phyloP scores from a whole-genome alignment of 1,140 invertebrate species.

The Temnothorax curvispinosus region DNA sequence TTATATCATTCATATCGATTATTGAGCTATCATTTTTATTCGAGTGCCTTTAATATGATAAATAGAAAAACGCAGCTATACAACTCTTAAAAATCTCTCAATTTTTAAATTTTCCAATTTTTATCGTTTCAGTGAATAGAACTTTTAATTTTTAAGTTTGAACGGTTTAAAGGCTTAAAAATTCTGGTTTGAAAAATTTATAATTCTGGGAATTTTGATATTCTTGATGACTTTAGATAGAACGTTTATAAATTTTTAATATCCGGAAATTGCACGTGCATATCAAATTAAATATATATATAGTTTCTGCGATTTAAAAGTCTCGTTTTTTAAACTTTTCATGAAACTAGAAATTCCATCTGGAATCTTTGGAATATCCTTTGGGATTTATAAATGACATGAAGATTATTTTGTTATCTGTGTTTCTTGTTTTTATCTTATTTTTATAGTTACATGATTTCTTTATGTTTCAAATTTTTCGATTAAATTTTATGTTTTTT shows the following conservation, averaged over 20 bases:
- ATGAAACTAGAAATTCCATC: slow-evolving; percentile 1
- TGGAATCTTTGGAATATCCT: background rate
- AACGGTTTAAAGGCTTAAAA: background rate
- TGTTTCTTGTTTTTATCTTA: background rate
- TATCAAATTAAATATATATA: slow-evolving; percentile 2
- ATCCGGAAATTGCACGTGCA: background rate
- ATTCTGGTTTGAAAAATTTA: background rate
- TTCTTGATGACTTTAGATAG: background rate
- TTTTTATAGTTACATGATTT: background rate
- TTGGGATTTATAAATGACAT: background rate
- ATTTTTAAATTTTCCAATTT: background rate
- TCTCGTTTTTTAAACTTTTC: background rate
- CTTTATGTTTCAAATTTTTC: background rate
- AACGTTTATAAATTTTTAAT: background rate
- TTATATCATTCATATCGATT: slow-evolving; percentile 21
- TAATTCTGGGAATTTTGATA: background rate
- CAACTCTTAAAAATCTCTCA: background rate
- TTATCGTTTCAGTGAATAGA: background rate
- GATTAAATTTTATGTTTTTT: background rate
- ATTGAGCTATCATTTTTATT: background rate
- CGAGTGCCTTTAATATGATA: slow-evolving; percentile 41
- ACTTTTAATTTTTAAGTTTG: background rate
- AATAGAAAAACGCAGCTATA: slow-evolving; percentile 46
- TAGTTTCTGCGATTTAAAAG: background rate
- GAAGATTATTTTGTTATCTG: background rate